Evolutionary conservation across 2,113 vertebrate species (phyloP), one percentile per base, ranked within the genome.

Genomic region (Ceratotherium simum): DNA sequence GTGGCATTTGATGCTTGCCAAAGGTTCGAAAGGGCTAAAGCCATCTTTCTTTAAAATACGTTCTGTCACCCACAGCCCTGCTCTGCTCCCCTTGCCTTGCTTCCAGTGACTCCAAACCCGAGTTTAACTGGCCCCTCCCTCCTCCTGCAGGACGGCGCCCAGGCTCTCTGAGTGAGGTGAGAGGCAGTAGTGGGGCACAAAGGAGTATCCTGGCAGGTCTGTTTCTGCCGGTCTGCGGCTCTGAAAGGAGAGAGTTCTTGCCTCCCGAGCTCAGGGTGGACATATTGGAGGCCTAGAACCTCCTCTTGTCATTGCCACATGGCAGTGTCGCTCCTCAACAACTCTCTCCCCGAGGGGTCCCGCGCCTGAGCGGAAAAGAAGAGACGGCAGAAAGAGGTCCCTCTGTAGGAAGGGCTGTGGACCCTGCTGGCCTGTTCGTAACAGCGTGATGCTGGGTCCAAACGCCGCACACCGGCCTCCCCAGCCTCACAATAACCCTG

Each of bases 361-460:
- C 0, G 5, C 64, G 72, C 82, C n/a, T 17, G 70, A 72, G 23
- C 73, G 58, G 78, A 31, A 75, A 62, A n/a, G 79, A 25, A 33
- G 4, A 6, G 25, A 65, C n/a, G 39, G 21, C 39, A 76, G 82
- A 42, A 69, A 48, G 1, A 5, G 91, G 18, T 83, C 75, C 39
- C 5, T 65, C 51, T 31, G 33, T 11, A 23, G 12, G 54, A 21
- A n/a, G 33, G 3, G 2, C 80, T 21, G 2, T 4, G 23, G 18
- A 27, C 18, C 75, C 33, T 1, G 51, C 14, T 73, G 58, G 46
- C 70, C 25, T 18, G 2, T 36, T 12, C 78, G 17, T 36, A 13
- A 42, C 5, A 58, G n/a, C 14, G 0, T 9, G 7, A 25, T 0
- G 0, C 56, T 4, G 7, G 1, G 33, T 18, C 54, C 69, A 6